phyloP scores from a whole-genome alignment of 2,888 invertebrate species.

The Drosophila pseudotalamancana region DNA sequence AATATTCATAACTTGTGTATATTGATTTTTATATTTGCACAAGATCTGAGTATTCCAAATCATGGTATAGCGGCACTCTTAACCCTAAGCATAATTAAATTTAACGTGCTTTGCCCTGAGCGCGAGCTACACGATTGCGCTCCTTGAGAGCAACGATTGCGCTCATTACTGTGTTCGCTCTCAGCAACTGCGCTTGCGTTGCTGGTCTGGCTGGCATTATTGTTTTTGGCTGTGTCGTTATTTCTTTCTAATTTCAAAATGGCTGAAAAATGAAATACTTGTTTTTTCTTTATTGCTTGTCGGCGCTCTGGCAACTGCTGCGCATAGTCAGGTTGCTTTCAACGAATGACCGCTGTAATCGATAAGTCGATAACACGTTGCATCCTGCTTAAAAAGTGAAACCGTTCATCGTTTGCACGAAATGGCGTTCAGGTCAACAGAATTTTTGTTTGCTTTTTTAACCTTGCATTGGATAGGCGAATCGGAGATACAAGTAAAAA shows the following conservation, averaged over 20 bases:
- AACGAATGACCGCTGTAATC: constrained; percentile 22
- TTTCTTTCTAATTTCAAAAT: constrained; percentile 63
- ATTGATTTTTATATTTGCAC: neutral
- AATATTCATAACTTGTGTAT: neutral
- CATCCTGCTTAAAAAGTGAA: constrained; percentile 41
- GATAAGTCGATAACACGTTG: constrained; percentile 39
- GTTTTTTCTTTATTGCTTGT: constrained; percentile 40
- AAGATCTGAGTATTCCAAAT: neutral
- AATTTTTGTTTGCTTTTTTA: too few species aligned
- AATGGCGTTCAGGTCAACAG: neutral
- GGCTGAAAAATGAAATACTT: constrained; percentile 61
- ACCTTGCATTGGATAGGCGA: too few species aligned
- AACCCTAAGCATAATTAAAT: neutral
- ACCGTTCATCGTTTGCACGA: constrained; percentile 3
- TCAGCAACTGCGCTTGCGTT: constrained; percentile 44
- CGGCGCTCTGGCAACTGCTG: constrained; percentile 23
- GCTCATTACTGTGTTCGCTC: constrained; percentile 38
- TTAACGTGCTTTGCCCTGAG: neutral
- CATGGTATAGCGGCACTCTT: neutral
- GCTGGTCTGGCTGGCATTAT: constrained; percentile 48
- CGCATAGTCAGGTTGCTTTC: constrained; percentile 35
- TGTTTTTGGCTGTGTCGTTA: constrained; percentile 55
- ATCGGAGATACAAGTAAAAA: too few species aligned
- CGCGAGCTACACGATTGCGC: constrained; percentile 10
- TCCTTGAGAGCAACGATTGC: constrained; percentile 37